Evolutionary conservation across 2,888 invertebrate species (phyloP), one percentile per base, ranked within the genome.

Genomic region (Tanytarsus gracilentus): DNA sequence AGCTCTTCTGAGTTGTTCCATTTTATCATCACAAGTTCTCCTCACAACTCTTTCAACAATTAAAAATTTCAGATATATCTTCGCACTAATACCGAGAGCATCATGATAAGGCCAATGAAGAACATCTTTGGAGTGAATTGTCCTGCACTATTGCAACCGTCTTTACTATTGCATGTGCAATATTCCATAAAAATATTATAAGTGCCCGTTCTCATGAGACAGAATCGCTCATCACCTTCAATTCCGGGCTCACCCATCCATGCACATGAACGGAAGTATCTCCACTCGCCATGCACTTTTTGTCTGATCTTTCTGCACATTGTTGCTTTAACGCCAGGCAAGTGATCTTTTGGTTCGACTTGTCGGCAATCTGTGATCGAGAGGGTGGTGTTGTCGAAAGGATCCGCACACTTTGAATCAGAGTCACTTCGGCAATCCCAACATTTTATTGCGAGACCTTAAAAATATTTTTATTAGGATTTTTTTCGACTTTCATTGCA

Each of bases 111-210:
- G 26, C 26, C 56, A 5, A 59, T 26, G n/a, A 26, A 21, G 16
- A 49, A 1, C 3, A 30, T 2, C 23, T 49, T 60, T 14, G 50
- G 33, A 2, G 25, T 33, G n/a, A 26, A 21, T 6, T 72, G 64
- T 1, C 75, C 70, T 0, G 84, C 84, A 2, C 80, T 72, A 71
- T 94, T 94, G 70, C 94, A 94, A 0, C 93, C 93, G 71, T 94
- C 92, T 73, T 93, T 93, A 68, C 88, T 89, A 67, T 88, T 88
- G 62, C 94, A 94, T 0, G 92, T 92, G 70, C 94, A 95, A 68
- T 88, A 92, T 72, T 95, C 94, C 77, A 91, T 85, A 70, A 93
- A 94, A 65, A 95, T 91, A 70, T 95, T 92, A 73, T 90, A 92
- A 1, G 90, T 90, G 18, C 93, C 93, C 0, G 90, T 89, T 67